phyloP scores from a whole-genome alignment of 1,140 invertebrate genomes.

The Leptopilina clavipes region DNA sequence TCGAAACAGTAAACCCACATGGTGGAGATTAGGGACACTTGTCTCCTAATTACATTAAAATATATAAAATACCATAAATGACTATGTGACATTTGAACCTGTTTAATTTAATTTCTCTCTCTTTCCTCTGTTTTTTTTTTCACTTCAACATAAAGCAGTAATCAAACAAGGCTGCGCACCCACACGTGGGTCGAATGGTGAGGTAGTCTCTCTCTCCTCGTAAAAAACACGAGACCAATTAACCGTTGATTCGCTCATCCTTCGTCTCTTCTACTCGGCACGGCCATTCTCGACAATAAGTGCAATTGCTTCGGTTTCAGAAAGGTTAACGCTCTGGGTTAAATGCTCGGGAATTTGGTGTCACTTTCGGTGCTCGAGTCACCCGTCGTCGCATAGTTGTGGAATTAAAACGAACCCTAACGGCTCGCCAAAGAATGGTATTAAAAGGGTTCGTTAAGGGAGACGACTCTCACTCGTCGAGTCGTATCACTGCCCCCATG shows the following conservation, averaged over 20 bases:
- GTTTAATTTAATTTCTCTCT: constrained; percentile 8
- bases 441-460: constrained; percentile 50
- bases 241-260: constrained; percentile 55
- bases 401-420: constrained; percentile 50
- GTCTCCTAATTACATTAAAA: constrained; percentile 11
- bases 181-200: constrained; percentile 49
- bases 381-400: constrained; percentile 50
- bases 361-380: constrained; percentile 62
- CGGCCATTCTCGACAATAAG: constrained; percentile 62
- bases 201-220: constrained; percentile 43
- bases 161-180: constrained; percentile 53
- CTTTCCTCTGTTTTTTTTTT: neutral
- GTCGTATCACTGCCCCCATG: constrained; percentile 22
- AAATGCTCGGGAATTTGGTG: constrained; percentile 69
- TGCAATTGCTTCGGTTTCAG: constrained; percentile 71
- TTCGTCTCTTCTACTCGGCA: constrained; percentile 49
- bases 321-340: constrained; percentile 70
- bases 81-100: constrained; percentile 24
- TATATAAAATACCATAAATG: constrained; percentile 22
- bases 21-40: constrained; percentile 9
- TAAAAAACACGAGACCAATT: constrained; percentile 67
- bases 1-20: neutral
- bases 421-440: constrained; percentile 29
- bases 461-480: constrained; percentile 41
- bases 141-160: constrained; percentile 19